A percentile compares a stretch with the other conserved stretches of the same genome.
Conservation (phyloP, 2,113 vertebrate genomes). For the Porphyrio hochstetteri region DNA sequence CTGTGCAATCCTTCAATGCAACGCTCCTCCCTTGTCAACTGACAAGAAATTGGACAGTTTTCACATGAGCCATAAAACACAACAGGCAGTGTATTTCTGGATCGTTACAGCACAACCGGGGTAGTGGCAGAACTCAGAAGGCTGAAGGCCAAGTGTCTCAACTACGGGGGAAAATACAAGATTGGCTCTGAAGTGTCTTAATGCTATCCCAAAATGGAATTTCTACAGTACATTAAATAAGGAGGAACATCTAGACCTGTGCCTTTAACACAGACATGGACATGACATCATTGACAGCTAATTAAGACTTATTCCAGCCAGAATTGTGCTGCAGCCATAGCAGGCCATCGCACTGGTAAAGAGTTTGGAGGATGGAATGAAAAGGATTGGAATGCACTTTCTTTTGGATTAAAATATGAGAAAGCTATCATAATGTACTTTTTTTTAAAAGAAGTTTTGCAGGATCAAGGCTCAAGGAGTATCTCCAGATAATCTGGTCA, state of each 20-base stretch:
- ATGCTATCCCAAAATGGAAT: conserved; percentile 76
- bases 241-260: conserved; percentile 72
- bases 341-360: conserved; percentile 16
- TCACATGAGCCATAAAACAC: conserved; percentile 75
- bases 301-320: conserved; percentile 73
- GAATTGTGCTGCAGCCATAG: conserved; percentile 50
- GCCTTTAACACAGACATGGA: conserved; percentile 73
- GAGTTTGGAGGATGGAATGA: not conserved
- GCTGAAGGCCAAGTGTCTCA: conserved; percentile 75
- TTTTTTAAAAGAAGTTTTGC: not conserved
- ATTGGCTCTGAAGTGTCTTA: conserved; percentile 70
- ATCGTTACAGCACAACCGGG: conserved; percentile 65
- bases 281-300: conserved; percentile 78
- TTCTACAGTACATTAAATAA: conserved; percentile 75
- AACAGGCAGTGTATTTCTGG: conserved; percentile 73
- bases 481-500: not conserved
- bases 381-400: not conserved
- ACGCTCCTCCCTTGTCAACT: conserved; percentile 69
- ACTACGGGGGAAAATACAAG: conserved; percentile 63
- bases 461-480: not conserved
- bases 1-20: conserved; percentile 61
- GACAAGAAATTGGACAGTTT: conserved; percentile 67
- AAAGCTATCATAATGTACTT: not conserved
- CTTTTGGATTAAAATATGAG: not conserved
- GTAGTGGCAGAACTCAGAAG: conserved; percentile 70